phyloP scores from a whole-genome alignment of 1,140 invertebrate genomes.

The Drosophila auraria region DNA sequence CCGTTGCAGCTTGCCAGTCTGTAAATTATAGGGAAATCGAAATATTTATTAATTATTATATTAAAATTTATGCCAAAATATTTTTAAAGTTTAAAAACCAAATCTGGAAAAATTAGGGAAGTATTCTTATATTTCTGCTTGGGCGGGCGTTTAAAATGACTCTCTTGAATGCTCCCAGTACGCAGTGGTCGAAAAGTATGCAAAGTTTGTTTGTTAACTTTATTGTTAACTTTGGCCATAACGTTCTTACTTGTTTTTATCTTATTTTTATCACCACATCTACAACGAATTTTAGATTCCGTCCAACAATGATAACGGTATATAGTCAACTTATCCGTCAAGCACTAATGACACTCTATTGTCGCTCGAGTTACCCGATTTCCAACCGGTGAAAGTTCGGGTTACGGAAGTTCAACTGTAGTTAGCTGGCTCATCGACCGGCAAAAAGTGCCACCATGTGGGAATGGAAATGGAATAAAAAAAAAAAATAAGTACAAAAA shows the following conservation, averaged over 20 bases:
- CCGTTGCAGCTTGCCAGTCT: constrained; percentile 76
- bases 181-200: not conserved
- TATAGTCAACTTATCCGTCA: too few relatives aligned
- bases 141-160: too few relatives aligned
- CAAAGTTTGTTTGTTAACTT: not conserved
- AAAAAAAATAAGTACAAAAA: constrained; percentile 28
- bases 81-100: not conserved
- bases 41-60: not conserved
- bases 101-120: too few relatives aligned
- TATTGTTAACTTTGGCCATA: not conserved
- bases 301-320: too few relatives aligned
- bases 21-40: constrained; percentile 19
- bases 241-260: not conserved
- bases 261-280: not conserved
- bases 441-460: constrained; percentile 51
- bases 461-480: constrained; percentile 40
- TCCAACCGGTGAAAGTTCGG: constrained; percentile 19
- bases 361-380: not conserved
- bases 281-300: too few relatives aligned
- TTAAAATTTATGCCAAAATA: not conserved
- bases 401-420: constrained; percentile 46
- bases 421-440: constrained; percentile 61
- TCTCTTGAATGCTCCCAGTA: too few relatives aligned
- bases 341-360: constrained; percentile 5
- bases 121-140: too few relatives aligned